Evolutionary conservation across 2,888 invertebrate species (phyloP), one percentile per base, ranked within the genome.

Genomic region (Calameuta filiformis): DNA sequence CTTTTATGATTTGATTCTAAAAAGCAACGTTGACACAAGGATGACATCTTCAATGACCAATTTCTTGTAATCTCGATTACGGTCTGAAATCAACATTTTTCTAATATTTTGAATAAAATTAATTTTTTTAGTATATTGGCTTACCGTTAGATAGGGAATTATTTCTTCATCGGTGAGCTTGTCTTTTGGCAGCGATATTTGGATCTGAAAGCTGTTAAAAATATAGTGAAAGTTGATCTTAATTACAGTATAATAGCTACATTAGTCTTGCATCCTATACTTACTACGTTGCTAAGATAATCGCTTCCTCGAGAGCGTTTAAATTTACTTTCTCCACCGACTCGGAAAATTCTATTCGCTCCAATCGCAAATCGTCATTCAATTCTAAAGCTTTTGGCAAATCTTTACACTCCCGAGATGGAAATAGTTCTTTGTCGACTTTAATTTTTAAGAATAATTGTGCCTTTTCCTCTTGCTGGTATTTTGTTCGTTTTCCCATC

Each of bases 401-500:
- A 68, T 92, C 90, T 0, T 93, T 91, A 4, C 89, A 89, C 1
- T 92, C 92, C 31, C 93, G 91, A 30, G 91, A 91, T 34, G 93
- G 87, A 78, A 90, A 91, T 3, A 91, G 86, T 73, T 91, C 90
- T 79, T 92, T 90, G 69, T 92, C 92, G 11, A 94, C 82, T 76
- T 92, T 92, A 75, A 97, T 94, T 85, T 95, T 94, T 0, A 98
- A 90, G 69, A 95, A 94, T 30, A 99, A 93, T 89, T 99, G 99
- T 0, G 99, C 95, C 74, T 97, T 91, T 56, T 95, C 94, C 73
- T 95, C 95, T 84, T 95, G 94, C 90, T 99, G 99, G 89, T 95
- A 98, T 86, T 95, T 96, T 12, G 99, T 99, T 81, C 99, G 94
- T 89, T 97, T 96, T 0, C 99, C 99, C 83, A 99, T 92, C 68